Conservation (phyloP, 2,888 invertebrate species). For the Ephialtes manifestator region DNA sequence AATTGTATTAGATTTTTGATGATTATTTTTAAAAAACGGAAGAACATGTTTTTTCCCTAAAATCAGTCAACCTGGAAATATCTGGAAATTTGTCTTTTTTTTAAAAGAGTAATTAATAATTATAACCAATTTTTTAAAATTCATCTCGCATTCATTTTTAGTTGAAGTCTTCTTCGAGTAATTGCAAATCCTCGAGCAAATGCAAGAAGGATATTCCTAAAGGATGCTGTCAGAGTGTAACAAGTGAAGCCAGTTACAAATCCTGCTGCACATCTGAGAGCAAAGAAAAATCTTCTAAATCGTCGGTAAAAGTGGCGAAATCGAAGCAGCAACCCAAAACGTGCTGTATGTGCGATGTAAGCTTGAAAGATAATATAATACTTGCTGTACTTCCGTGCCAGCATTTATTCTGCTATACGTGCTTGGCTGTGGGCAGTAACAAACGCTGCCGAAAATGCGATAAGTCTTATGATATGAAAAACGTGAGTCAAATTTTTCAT, state of each 20-base stretch:
- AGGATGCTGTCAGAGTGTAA: constrained; percentile 4
- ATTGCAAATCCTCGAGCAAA: constrained; percentile 12
- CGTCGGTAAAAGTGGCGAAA: constrained; percentile 4
- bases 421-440: constrained; percentile 46
- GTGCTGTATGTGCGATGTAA: constrained; percentile 54
- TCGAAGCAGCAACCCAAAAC: constrained; percentile 2
- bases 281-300: constrained; percentile 2
- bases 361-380: constrained; percentile 46
- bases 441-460: constrained; percentile 63
- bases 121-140: background rate
- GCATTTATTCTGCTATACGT: constrained; percentile 67
- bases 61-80: background rate
- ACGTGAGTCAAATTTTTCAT: constrained; percentile 50
- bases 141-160: background rate
- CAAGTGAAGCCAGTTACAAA: background rate
- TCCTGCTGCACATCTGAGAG: background rate
- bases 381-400: constrained; percentile 62
- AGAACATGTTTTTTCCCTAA: no score
- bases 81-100: background rate
- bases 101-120: background rate
- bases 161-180: background rate
- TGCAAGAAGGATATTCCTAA: constrained; percentile 9
- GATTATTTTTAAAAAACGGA: no score
- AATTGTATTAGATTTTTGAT: no score
- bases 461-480: constrained; percentile 58